Conservation (phyloP, 2,113 vertebrate genomes). For the Hymenochirus boettgeri region DNA sequence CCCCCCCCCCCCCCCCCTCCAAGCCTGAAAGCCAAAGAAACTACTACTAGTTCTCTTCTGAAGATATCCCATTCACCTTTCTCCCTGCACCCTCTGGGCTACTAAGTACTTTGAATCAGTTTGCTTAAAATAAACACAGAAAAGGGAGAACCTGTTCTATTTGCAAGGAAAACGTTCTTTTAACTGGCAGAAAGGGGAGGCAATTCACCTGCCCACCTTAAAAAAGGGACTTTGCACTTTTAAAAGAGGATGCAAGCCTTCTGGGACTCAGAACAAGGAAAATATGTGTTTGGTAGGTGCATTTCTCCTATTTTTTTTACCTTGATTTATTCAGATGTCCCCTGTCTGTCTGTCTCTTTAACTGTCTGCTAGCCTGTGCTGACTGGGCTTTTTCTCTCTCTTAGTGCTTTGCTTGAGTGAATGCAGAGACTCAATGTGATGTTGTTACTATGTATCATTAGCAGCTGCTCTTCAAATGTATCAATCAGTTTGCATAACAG, state of each 20-base stretch:
- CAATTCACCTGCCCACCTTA: slow-evolving; percentile 74
- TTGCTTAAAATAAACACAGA: slow-evolving; percentile 84
- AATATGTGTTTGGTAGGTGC: slow-evolving; percentile 97
- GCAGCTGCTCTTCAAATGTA: too few species aligned
- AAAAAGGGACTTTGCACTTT: slow-evolving; percentile 68
- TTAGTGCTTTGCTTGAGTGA: too few species aligned
- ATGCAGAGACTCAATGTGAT: background rate
- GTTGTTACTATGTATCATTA: too few species aligned
- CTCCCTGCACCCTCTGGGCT: slow-evolving; percentile 62
- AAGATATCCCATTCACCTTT: slow-evolving; percentile 53
- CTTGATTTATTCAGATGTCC: slow-evolving; percentile 48
- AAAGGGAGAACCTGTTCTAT: slow-evolving; percentile 68
- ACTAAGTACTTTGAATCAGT: slow-evolving; percentile 69
- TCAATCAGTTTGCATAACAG: too few species aligned
- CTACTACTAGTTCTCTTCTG: slow-evolving; percentile 59
- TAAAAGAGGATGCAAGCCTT: slow-evolving; percentile 93
- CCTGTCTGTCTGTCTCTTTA: slow-evolving; percentile 22
- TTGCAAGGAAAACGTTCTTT: slow-evolving; percentile 71
- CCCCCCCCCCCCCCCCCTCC: too few species aligned
- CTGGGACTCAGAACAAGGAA: slow-evolving; percentile 89
- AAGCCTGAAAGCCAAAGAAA: slow-evolving; percentile 64
- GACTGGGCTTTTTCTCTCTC: background rate
- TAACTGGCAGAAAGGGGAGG: slow-evolving; percentile 79
- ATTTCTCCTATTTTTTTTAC: too few species aligned
- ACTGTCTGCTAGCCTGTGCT: slow-evolving; percentile 20